phyloP scores from a whole-genome alignment of 1,140 invertebrate species.

The Brevipalpus yothersi region DNA sequence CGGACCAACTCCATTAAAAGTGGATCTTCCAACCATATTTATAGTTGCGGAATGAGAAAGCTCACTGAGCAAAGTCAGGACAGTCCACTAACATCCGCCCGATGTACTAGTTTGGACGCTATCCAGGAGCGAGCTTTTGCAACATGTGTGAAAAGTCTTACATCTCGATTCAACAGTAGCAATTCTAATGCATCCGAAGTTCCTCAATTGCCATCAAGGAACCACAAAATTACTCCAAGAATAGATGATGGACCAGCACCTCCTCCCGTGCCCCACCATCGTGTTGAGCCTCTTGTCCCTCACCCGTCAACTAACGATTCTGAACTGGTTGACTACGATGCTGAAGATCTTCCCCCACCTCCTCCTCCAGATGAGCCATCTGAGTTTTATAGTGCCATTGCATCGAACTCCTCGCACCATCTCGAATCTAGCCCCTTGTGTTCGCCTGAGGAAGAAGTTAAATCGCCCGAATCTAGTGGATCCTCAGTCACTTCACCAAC shows the following conservation, averaged over 20 bases:
- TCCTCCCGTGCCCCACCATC: conserved; percentile 13
- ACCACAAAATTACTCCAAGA: background rate
- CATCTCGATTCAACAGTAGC: conserved; percentile 19
- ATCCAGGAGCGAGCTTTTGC: conserved; percentile 20
- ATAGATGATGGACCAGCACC: too few species aligned
- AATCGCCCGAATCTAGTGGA: background rate
- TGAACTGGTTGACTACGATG: background rate
- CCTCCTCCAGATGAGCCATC: background rate
- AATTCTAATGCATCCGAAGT: conserved; percentile 3
- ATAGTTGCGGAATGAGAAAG: background rate
- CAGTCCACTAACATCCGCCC: background rate
- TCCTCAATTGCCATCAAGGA: background rate
- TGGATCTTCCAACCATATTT: background rate
- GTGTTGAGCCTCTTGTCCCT: conserved; percentile 24
- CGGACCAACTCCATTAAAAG: conserved; percentile 27
- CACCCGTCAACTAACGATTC: conserved; percentile 15
- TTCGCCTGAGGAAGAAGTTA: background rate
- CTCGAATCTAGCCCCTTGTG: background rate
- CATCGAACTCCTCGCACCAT: background rate
- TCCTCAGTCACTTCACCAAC: background rate
- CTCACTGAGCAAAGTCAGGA: background rate
- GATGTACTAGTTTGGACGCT: background rate
- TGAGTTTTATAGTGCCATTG: background rate
- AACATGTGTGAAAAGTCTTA: conserved; percentile 23
- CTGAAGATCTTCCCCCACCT: background rate